A percentile compares a stretch with the other conserved stretches of the same genome.
phyloP scores from a whole-genome alignment of 1,140 invertebrate genomes.

The Hesperophylax magnus region DNA sequence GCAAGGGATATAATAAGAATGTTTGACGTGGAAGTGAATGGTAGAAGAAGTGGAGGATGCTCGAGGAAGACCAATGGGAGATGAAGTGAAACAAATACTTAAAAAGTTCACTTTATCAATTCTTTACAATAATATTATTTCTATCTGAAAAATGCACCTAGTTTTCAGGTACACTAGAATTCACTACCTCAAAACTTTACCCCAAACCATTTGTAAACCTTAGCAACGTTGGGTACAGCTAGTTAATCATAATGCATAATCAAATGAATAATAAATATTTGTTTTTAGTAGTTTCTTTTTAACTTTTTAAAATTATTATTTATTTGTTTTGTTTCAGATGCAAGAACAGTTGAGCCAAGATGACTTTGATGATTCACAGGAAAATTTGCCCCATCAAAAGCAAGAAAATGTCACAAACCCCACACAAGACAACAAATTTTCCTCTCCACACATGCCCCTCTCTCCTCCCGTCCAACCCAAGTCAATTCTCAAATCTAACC shows the following conservation, averaged over 20 bases:
- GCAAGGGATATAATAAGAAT: no score
- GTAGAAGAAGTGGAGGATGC: no score
- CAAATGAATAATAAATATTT: neutral
- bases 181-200: no score
- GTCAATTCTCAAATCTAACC: constrained; percentile 67
- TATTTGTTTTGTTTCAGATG: constrained; percentile 7
- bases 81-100: no score
- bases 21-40: no score
- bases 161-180: no score
- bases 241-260: neutral
- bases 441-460: constrained; percentile 59
- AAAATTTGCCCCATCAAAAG: constrained; percentile 27
- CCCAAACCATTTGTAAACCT: no score
- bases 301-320: neutral
- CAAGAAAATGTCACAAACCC: constrained; percentile 52
- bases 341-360: constrained; percentile 22
- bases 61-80: no score
- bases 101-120: no score
- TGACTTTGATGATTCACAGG: constrained; percentile 21
- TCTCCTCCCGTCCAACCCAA: constrained; percentile 63
- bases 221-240: no score
- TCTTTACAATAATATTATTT: no score
- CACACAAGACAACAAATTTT: constrained; percentile 52
- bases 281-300: neutral
- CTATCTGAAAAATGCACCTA: no score